Conservation (phyloP, 2,113 vertebrate genomes). For the Agelaius phoeniceus region DNA sequence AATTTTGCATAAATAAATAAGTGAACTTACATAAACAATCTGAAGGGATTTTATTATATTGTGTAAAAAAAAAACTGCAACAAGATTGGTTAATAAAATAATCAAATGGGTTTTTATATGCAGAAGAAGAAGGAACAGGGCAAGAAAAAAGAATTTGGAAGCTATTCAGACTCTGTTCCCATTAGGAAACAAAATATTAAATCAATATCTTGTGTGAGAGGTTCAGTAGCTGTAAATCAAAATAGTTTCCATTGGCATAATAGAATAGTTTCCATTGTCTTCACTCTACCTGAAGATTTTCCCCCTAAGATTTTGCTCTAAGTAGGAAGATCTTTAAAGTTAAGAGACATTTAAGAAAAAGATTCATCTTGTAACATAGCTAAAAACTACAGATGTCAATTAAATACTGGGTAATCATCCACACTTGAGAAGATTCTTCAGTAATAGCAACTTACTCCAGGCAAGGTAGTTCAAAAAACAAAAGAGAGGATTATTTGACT, state of each 20-base stretch:
- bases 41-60: neutral
- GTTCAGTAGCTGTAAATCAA: neutral
- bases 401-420: neutral
- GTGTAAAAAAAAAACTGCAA: neutral
- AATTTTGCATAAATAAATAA: slow-evolving; percentile 25
- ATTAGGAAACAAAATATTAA: neutral
- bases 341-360: neutral
- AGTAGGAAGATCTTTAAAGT: neutral
- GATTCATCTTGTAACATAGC: neutral
- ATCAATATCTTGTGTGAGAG: neutral
- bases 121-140: neutral
- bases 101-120: neutral
- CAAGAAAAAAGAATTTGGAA: neutral
- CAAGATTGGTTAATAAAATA: neutral
- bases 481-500: neutral
- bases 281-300: neutral
- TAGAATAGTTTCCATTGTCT: neutral
- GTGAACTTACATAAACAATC: neutral
- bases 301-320: neutral
- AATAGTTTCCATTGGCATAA: neutral
- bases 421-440: neutral
- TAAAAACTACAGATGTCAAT: neutral
- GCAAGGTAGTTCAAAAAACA: neutral
- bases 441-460: neutral
- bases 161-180: neutral